Evolutionary conservation across 2,797 vertebrate genomes (phyloP).

Genomic region (Danio jaintianensis): DNA sequence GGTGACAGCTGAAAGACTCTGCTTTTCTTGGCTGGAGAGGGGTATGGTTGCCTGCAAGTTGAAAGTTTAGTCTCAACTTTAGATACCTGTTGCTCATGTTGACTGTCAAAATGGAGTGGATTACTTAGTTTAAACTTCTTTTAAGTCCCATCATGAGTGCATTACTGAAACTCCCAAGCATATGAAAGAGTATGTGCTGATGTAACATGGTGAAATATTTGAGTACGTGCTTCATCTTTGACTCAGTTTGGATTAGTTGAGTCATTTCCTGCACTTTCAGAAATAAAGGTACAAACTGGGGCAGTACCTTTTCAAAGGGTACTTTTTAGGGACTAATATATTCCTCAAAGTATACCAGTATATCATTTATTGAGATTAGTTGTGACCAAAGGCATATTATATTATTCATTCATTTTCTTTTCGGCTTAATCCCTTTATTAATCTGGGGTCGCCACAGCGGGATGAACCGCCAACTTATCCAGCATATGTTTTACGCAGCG

Average conservation of each 20-base stretch:
- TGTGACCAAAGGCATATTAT: too few species aligned
- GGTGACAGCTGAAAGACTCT: slow-evolving; percentile 21
- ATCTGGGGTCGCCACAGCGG: too few species aligned
- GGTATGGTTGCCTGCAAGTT: background rate
- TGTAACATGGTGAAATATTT: slow-evolving; percentile 2
- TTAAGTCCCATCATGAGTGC: background rate
- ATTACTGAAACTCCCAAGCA: slow-evolving; percentile 7
- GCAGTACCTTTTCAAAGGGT: too few species aligned
- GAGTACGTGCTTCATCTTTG: background rate
- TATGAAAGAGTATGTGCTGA: slow-evolving; percentile 39
- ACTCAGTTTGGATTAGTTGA: background rate
- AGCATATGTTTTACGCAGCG: too few species aligned
- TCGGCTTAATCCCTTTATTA: too few species aligned
- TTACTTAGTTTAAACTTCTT: background rate
- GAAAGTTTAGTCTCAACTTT: background rate
- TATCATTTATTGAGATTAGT: too few species aligned
- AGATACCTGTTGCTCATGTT: slow-evolving; percentile 11
- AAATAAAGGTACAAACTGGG: too few species aligned
- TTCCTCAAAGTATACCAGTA: too few species aligned
- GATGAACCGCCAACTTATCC: too few species aligned
- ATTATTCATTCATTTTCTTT: too few species aligned
- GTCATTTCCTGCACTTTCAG: slow-evolving; percentile 14
- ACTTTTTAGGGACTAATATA: too few species aligned
- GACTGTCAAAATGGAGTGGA: background rate
- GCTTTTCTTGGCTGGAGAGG: background rate